Base-by-base conservation (phyloP, 2,113 vertebrate species). In the Ceratotherium simum region DNA sequence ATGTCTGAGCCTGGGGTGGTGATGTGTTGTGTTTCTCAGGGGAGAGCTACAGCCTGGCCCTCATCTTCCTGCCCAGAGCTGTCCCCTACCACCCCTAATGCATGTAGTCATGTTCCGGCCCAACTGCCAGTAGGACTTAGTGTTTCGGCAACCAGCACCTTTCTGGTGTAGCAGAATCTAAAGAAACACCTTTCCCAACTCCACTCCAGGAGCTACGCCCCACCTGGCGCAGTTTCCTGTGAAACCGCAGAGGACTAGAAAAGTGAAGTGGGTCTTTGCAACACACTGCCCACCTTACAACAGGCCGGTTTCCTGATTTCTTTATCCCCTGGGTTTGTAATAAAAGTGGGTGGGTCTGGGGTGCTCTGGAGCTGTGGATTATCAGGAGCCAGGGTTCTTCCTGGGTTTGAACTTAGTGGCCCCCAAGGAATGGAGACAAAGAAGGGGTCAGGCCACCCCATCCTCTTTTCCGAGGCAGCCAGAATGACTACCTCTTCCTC, bases 381-480 rank as follows among this genome's bases (percentile, higher is more conserved):
- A 1, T 90, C 23, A 76, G 80, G 76, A 95, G 3, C 31, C 29
- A 39, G 14, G 11, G 36, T 75, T 92, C 83, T 73, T 90, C 69
- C 58, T 62, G 48, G n/a, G 3, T 92, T 84, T 73, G 51, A 82
- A 23, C 42, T 25, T 36, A 20, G 33, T 62, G 88, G 14, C 29
- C 81, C 88, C 81, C 83, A 54, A 56, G 56, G 5, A 17, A 10
- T 13, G 64, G 58, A 79, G 56, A 46, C 17, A 39, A 42, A 58
- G 39, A 39, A 72, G 27, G 16, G 9, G 33, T 78, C 29, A 5
- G 48, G 67, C 29, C 2, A 2, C 31, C 16, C 31, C 25, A 3
- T 13, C 10, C 4, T 13, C 7, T 3, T 3, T 14, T 48, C 79
- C 0, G 1, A 70, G 56, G 36, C 56, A 46, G 31, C 64, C 8